These are phyloP conservation scores for Coptodon rendalli DNA, from an alignment of 2,113 vertebrate species.

Conservation along the genomic window DNA sequence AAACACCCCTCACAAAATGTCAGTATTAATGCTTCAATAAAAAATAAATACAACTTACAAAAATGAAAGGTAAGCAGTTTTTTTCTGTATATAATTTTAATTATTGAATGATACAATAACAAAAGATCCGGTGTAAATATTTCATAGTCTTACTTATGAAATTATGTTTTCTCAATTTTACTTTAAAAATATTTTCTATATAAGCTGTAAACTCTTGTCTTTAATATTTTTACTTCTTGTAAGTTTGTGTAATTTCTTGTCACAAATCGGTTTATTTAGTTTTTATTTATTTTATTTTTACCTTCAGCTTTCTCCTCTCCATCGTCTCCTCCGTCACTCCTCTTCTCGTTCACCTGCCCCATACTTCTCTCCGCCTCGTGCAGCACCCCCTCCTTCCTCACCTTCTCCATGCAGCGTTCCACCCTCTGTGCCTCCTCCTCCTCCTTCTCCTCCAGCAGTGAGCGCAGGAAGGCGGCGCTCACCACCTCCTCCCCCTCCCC, in stretches of 20 bases:
- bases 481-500: conserved; percentile 90
- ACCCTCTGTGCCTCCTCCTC: conserved; percentile 76
- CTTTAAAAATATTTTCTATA: not conserved
- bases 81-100: not conserved
- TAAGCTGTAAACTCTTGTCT: not conserved
- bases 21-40: not conserved
- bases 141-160: not conserved
- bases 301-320: not conserved
- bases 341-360: not conserved
- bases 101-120: not conserved
- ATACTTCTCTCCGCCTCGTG: not conserved
- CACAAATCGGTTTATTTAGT: not conserved
- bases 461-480: conserved; percentile 84
- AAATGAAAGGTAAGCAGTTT: not conserved
- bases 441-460: conserved; percentile 87
- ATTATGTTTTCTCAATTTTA: not conserved
- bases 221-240: not conserved
- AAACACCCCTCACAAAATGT: not conserved
- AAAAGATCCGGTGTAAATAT: accelerated
- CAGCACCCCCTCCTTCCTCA: not conserved
- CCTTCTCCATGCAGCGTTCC: not conserved
- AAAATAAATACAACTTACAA: not conserved
- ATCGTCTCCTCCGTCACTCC: not conserved
- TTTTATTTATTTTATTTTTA: not conserved
- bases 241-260: not conserved